Conservation (phyloP, 2,888 invertebrate species). For the Chorisops tibialis region DNA sequence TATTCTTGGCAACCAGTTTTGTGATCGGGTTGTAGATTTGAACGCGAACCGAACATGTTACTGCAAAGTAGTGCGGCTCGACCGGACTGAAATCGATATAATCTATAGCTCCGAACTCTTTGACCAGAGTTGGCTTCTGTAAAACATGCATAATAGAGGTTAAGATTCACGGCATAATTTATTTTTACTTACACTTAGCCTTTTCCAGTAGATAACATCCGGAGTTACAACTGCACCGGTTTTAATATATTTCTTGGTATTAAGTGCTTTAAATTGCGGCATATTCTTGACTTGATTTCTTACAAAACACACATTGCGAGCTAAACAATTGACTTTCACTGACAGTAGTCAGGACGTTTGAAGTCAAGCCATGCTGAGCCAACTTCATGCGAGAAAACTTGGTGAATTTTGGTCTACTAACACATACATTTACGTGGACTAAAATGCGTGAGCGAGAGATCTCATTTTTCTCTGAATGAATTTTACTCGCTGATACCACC, state of each 20-base stretch:
- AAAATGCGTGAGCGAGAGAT: too few relatives aligned
- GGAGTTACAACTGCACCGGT: slow-evolving; percentile 61
- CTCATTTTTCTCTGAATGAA: too few relatives aligned
- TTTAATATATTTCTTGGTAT: slow-evolving; percentile 44
- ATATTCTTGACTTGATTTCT: slow-evolving; percentile 33
- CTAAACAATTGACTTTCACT: too few relatives aligned
- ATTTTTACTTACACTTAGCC: slow-evolving; percentile 68
- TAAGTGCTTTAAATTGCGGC: slow-evolving; percentile 43
- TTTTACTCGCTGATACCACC: not conserved
- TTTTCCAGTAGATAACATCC: slow-evolving; percentile 85
- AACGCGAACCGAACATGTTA: slow-evolving; percentile 87
- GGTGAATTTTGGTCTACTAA: too few relatives aligned
- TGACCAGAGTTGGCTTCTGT: slow-evolving; percentile 79
- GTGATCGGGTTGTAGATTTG: slow-evolving; percentile 84
- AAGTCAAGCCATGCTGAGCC: too few relatives aligned
- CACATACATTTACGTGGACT: too few relatives aligned
- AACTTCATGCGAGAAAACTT: too few relatives aligned
- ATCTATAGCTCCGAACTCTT: slow-evolving; percentile 90
- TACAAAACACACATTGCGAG: not conserved
- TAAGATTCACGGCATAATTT: not conserved
- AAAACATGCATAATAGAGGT: slow-evolving; percentile 34
- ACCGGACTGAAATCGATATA: slow-evolving; percentile 86
- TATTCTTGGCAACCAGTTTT: slow-evolving; percentile 74
- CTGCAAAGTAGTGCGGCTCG: slow-evolving; percentile 87
- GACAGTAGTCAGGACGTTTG: too few relatives aligned